phyloP scores from a whole-genome alignment of 1,140 invertebrate species.

The Phortica variegata region DNA sequence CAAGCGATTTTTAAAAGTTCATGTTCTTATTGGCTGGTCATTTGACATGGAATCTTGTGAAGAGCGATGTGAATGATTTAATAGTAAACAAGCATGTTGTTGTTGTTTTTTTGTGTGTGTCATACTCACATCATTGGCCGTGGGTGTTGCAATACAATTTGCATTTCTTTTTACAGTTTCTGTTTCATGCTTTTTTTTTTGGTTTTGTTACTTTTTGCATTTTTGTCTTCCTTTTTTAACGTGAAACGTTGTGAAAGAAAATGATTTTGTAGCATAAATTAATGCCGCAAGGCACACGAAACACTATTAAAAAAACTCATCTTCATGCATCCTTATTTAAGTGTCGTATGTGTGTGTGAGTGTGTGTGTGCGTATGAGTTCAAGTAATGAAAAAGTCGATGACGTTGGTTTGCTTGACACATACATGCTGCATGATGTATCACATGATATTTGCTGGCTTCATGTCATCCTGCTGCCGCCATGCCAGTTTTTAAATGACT shows the following conservation, averaged over 20 bases:
- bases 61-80: too few species aligned
- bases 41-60: too few species aligned
- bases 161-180: constrained; percentile 25
- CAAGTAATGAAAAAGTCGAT: too few species aligned
- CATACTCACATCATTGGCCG: constrained; percentile 40
- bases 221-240: constrained; percentile 21
- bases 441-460: too few species aligned
- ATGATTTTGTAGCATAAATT: constrained; percentile 55
- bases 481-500: too few species aligned
- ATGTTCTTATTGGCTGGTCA: too few species aligned
- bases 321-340: constrained; percentile 22
- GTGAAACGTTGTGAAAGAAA: constrained; percentile 45
- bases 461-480: too few species aligned
- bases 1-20: too few species aligned
- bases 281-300: constrained; percentile 52
- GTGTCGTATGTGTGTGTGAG: constrained; percentile 35
- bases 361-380: constrained; percentile 7
- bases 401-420: too few species aligned
- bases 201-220: constrained; percentile 21
- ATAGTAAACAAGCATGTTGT: too few species aligned
- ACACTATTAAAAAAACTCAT: constrained; percentile 51
- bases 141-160: constrained; percentile 46
- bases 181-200: constrained; percentile 29
- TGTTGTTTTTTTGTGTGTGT: not conserved
- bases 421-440: too few species aligned